These are phyloP conservation scores for Cettia cetti DNA, from an alignment of 2,113 vertebrate species.

Conservation along the genomic window DNA sequence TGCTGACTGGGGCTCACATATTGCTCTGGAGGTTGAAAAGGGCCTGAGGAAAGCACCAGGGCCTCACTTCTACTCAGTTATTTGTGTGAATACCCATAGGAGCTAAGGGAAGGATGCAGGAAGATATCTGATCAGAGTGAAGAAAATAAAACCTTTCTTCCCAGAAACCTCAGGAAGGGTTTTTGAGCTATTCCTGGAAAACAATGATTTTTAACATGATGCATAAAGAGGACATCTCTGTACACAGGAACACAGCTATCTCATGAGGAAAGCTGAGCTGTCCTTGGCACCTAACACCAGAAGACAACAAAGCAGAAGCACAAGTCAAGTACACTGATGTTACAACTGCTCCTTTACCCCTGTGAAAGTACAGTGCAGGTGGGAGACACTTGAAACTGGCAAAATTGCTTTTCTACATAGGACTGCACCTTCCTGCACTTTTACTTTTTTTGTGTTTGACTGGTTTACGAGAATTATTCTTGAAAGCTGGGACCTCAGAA, in stretches of 20 bases:
- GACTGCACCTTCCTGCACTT: neutral
- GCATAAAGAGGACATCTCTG: neutral
- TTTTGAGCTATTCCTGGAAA: neutral
- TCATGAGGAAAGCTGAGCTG: neutral
- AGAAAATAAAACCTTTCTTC: neutral
- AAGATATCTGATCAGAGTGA: neutral
- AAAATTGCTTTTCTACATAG: neutral
- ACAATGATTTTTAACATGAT: neutral
- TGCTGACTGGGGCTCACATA: neutral
- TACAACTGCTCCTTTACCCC: neutral
- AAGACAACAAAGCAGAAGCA: neutral
- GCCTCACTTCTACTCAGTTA: neutral
- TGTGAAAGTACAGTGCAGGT: neutral
- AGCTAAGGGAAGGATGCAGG: neutral
- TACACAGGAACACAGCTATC: neutral
- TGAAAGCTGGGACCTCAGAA: neutral
- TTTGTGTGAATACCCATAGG: neutral
- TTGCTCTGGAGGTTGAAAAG: neutral
- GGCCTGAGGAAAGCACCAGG: neutral
- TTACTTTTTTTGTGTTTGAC: neutral
- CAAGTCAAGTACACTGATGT: rapidly evolving
- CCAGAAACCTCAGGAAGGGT: neutral
- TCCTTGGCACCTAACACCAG: neutral
- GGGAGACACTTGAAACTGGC: neutral
- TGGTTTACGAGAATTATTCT: neutral